phyloP scores from a whole-genome alignment of 2,888 invertebrate species.

The Pammene aurita region DNA sequence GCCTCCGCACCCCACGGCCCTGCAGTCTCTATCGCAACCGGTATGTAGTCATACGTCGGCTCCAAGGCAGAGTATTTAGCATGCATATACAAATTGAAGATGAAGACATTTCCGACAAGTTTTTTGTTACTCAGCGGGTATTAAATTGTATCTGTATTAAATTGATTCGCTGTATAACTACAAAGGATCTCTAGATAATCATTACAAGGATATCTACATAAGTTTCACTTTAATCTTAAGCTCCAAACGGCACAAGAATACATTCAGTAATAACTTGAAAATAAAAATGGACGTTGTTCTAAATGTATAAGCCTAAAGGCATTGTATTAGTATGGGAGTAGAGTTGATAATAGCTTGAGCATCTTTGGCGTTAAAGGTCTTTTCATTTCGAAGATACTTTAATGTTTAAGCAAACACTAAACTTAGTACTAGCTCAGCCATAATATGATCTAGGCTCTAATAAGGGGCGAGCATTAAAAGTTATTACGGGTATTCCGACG shows the following conservation, averaged over 20 bases:
- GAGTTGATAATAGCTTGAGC: not conserved
- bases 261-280: constrained; percentile 7
- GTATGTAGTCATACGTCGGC: no score
- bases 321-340: constrained; percentile 7
- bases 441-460: constrained; percentile 35
- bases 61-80: no score
- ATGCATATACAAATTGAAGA: not conserved
- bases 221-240: constrained; percentile 33
- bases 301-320: not conserved
- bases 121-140: no score
- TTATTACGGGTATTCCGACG: constrained; percentile 20
- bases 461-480: constrained; percentile 29
- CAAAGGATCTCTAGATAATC: not conserved
- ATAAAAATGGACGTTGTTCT: constrained; percentile 1
- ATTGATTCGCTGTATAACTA: no score
- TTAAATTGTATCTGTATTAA: no score
- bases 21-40: no score
- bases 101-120: no score
- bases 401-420: constrained; percentile 30
- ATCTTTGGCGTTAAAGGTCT: not conserved
- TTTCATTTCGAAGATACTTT: not conserved
- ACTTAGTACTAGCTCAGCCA: constrained; percentile 29
- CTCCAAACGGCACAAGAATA: constrained; percentile 15
- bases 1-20: no score
- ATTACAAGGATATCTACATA: not conserved